Evolutionary conservation across 2,797 vertebrate genomes (phyloP).

Genomic region (Buceros bicornis): DNA sequence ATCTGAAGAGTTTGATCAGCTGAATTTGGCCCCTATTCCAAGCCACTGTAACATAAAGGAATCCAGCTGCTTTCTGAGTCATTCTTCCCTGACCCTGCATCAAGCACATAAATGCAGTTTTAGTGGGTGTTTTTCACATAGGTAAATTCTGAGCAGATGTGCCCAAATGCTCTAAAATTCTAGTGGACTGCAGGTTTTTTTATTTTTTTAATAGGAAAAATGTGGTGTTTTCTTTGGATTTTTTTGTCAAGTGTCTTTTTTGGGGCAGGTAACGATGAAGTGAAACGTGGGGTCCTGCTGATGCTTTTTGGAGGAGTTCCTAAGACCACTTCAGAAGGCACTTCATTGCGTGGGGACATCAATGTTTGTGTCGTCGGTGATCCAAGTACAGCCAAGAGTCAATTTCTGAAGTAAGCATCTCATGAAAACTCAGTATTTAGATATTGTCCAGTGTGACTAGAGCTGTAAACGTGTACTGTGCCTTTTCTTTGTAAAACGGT

Average conservation of each 20-base stretch:
- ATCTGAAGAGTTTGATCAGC: not conserved
- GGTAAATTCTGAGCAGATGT: fast-evolving
- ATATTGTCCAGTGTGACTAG: not conserved
- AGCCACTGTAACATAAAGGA: not conserved
- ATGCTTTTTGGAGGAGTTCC: conserved; percentile 99
- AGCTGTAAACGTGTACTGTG: not conserved
- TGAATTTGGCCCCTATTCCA: not conserved
- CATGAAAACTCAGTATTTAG: not conserved
- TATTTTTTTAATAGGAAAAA: not conserved
- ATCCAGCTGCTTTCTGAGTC: not conserved
- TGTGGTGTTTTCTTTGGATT: not conserved
- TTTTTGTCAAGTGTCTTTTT: not conserved
- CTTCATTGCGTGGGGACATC: conserved; percentile 94
- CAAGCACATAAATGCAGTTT: not conserved
- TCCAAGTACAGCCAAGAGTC: conserved; percentile 98
- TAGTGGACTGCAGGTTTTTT: not conserved
- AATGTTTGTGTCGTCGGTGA: conserved; percentile 97
- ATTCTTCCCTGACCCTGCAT: not conserved
- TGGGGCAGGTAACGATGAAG: conserved; percentile 93
- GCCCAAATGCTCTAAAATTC: not conserved
- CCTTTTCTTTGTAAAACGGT: not conserved
- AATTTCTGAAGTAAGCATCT: conserved; percentile 93
- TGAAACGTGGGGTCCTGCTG: conserved; percentile 94
- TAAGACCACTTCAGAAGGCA: conserved; percentile 96
- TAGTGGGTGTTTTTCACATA: not conserved